Percentiles rank a stretch among this genome's conserved stretches.
Conservation (phyloP, 1,140 invertebrate genomes). For the Achroia grisella region DNA sequence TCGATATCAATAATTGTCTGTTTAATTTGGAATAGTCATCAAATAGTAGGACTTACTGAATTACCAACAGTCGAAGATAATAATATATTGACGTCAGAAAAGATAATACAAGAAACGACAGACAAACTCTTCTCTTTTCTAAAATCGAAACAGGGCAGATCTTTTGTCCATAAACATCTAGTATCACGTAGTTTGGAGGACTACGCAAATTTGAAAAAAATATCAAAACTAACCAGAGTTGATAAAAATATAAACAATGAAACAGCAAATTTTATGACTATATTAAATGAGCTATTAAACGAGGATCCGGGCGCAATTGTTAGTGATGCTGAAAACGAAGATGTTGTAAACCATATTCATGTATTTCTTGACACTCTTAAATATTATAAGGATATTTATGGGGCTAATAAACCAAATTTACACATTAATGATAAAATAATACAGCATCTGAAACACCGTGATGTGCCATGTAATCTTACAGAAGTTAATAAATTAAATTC, state of each 20-base stretch:
- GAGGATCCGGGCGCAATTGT: constrained; percentile 13
- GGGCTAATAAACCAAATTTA: constrained; percentile 6
- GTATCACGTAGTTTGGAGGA: constrained; percentile 27
- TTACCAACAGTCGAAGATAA: constrained; percentile 7
- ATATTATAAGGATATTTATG: constrained; percentile 21
- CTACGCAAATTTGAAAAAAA: constrained; percentile 26
- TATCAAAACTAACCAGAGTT: constrained; percentile 32
- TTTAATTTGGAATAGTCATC: neutral
- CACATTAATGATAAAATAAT: constrained; percentile 30
- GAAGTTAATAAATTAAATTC: neutral
- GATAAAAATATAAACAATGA: constrained; percentile 20
- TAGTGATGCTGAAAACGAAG: constrained; percentile 12
- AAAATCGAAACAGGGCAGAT: constrained; percentile 17
- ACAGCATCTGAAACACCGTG: constrained; percentile 17
- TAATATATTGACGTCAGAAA: constrained; percentile 7
- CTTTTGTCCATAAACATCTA: constrained; percentile 36
- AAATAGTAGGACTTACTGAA: constrained; percentile 1
- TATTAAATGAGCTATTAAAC: constrained; percentile 38
- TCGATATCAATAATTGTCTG: neutral
- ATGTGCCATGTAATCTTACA: constrained; percentile 1
- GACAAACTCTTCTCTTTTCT: constrained; percentile 15
- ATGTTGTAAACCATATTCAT: constrained; percentile 21
- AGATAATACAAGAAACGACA: constrained; percentile 2
- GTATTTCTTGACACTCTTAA: constrained; percentile 27
- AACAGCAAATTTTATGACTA: constrained; percentile 23